phyloP scores from a whole-genome alignment of 2,113 vertebrate species.

The Triplophysa tibetana region DNA sequence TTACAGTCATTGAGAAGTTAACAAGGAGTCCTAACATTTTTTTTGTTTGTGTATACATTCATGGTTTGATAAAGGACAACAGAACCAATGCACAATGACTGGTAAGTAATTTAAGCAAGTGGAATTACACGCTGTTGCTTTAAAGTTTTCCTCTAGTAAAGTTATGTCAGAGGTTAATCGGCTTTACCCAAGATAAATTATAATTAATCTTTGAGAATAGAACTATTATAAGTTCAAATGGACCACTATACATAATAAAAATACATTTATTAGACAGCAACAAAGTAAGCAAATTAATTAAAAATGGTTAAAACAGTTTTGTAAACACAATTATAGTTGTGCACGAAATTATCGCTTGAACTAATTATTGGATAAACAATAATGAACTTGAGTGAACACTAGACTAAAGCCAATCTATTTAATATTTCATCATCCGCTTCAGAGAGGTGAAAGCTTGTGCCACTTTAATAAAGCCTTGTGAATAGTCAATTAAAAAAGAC shows the following conservation, averaged over 20 bases:
- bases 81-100: not conserved
- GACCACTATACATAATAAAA: not conserved
- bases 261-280: slow-evolving; percentile 3
- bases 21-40: not conserved
- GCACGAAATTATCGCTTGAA: slow-evolving; percentile 22
- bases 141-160: not conserved
- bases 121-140: not conserved
- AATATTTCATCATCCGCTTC: slow-evolving; percentile 38
- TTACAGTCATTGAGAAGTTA: not conserved
- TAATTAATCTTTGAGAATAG: not conserved
- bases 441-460: slow-evolving; percentile 16
- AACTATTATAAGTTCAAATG: not conserved
- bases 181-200: not conserved
- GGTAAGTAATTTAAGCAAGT: not conserved
- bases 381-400: slow-evolving; percentile 26
- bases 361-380: slow-evolving; percentile 21
- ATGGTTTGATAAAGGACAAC: not conserved
- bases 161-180: slow-evolving; percentile 17
- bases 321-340: slow-evolving; percentile 17
- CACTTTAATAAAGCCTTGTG: slow-evolving; percentile 29
- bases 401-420: slow-evolving; percentile 38
- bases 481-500: slow-evolving; percentile 10
- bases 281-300: slow-evolving; percentile 25
- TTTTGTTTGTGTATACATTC: not conserved
- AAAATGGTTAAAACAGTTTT: slow-evolving; percentile 19